Evolutionary conservation across 1,140 invertebrate genomes (phyloP).

Genomic region (Camponotus vicinus): DNA sequence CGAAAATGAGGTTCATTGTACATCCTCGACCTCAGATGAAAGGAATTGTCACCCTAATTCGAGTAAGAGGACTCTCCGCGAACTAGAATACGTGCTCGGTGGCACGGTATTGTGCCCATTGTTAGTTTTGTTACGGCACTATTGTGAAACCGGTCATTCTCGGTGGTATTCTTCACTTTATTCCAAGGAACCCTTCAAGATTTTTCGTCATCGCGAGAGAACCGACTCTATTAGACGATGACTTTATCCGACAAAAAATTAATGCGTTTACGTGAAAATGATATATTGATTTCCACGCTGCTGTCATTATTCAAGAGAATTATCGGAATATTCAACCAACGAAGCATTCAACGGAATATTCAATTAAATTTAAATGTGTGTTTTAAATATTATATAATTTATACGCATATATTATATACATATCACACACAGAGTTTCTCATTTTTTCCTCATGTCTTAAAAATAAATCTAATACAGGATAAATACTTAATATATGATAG

Average conservation of each 20-base stretch:
- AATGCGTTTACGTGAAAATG: not conserved
- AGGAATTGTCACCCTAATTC: constrained; percentile 52
- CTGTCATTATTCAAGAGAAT: not conserved
- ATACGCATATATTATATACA: too few relatives aligned
- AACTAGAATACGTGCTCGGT: constrained; percentile 21
- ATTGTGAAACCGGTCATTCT: constrained; percentile 54
- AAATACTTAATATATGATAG: too few relatives aligned
- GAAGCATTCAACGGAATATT: not conserved
- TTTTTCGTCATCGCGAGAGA: constrained; percentile 40
- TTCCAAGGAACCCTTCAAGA: constrained; percentile 9
- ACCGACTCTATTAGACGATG: constrained; percentile 37
- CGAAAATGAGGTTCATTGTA: constrained; percentile 11
- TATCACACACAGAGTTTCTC: too few relatives aligned
- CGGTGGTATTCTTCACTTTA: constrained; percentile 16
- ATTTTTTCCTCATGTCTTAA: too few relatives aligned
- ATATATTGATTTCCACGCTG: not conserved
- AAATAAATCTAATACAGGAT: too few relatives aligned
- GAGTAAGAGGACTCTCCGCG: constrained; percentile 27
- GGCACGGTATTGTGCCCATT: constrained; percentile 52
- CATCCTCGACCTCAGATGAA: constrained; percentile 28
- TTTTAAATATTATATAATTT: too few relatives aligned
- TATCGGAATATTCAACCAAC: not conserved
- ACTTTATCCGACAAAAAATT: constrained; percentile 9
- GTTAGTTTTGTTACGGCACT: constrained; percentile 62
- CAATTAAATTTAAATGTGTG: not conserved